These are phyloP conservation scores for Aradophagus sp. DNA, from an alignment of 1,140 invertebrate species.

Conservation along the genomic window DNA sequence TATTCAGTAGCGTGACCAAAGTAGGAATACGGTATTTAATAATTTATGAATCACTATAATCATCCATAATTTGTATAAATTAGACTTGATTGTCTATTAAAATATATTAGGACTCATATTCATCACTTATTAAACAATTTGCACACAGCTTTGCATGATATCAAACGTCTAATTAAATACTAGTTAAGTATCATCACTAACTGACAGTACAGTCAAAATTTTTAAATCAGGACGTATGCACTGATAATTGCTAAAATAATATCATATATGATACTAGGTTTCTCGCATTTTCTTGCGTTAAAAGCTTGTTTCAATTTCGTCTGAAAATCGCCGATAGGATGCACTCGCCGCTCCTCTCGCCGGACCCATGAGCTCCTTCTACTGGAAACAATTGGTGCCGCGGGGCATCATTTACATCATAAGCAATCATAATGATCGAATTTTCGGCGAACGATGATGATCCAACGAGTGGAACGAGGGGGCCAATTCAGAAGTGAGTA, in stretches of 20 bases:
- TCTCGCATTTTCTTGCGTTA: too few relatives aligned
- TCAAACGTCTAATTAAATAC: too few relatives aligned
- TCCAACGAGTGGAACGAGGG: conserved; percentile 71
- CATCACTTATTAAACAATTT: conserved; percentile 15
- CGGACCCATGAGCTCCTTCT: conserved; percentile 61
- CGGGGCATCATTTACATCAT: conserved; percentile 76
- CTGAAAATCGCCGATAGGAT: conserved; percentile 38
- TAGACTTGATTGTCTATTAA: conserved; percentile 21
- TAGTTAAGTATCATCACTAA: too few relatives aligned
- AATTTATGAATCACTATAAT: conserved; percentile 54
- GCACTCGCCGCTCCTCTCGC: conserved; percentile 16
- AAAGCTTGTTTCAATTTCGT: conserved; percentile 36
- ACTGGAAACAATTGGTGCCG: conserved; percentile 74
- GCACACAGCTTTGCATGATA: too few relatives aligned
- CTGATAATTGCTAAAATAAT: too few relatives aligned
- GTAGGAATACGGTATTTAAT: conserved; percentile 31
- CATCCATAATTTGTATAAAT: conserved; percentile 42
- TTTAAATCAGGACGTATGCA: too few relatives aligned
- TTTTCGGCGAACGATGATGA: conserved; percentile 75
- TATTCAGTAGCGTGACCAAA: conserved; percentile 43
- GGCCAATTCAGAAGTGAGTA: conserved; percentile 74
- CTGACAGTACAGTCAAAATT: too few relatives aligned
- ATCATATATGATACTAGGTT: too few relatives aligned
- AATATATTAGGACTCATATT: conserved; percentile 14
- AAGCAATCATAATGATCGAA: conserved; percentile 76